Base-by-base conservation (phyloP, 2,888 invertebrate species). In the Polietes domitor region DNA sequence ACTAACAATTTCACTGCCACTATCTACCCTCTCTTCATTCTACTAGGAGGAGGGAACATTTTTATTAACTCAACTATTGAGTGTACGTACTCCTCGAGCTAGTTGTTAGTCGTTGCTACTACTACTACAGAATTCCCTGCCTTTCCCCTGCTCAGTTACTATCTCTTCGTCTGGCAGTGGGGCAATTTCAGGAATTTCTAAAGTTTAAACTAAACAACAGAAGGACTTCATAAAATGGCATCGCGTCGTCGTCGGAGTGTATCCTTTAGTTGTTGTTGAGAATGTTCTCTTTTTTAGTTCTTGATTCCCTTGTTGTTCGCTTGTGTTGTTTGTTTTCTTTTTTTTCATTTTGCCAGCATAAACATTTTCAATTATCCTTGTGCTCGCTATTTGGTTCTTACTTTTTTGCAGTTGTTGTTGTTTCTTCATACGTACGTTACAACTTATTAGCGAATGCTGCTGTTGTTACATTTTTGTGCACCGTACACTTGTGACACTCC, bases 291-390 rank as follows among this genome's bases (percentile, higher is more conserved):
- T 32, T 7, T 32, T n/a, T 32, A 5, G 37, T 37, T 37, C n/a
- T 37, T 37, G 1, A 10, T 37, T 37, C 12, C 32, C 32, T 5
- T 37, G 37, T 37, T 37, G 10, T 7, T 37, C 4, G 4, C 7
- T 3, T 37, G 4, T 37, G 7, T 9, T 37, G 1, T 9, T 37
- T 9, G 10, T 9, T 37, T 9, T 37, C 37, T 9, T 37, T 32
- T 3, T 7, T 37, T 12, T 37, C 10, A 7, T 12, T 37, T 12
- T 41, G 37, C 41, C 65, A 65, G 65, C 41, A 65, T 65, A 65
- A 65, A 65, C 37, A 65, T 65, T 65, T 65, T 65, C 65, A 65
- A 65, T 65, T 65, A 65, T 65, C 65, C 65, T 65, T 41, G 65
- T 28, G 65, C 19, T 24, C 12, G 15, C 28, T 63, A 19, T 12